Percentiles rank a stretch among this genome's conserved stretches.
Conservation (phyloP, 1,140 invertebrate genomes). For the Temnothorax longispinosus region DNA sequence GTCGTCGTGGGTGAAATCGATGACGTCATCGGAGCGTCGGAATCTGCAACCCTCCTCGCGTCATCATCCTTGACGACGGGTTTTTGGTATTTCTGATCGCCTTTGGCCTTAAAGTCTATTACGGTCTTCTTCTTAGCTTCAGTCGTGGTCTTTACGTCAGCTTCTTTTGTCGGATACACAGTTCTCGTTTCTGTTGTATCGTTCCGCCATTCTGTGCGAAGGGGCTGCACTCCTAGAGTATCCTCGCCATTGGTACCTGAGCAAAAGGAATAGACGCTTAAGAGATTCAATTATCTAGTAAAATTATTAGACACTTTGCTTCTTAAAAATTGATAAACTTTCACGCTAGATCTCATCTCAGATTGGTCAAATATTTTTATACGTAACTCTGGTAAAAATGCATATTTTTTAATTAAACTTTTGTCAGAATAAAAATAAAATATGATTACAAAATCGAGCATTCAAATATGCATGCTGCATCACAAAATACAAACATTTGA, state of each 20-base stretch:
- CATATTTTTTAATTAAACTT: no score
- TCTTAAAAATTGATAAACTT: background rate
- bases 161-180: conserved; percentile 72
- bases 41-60: conserved; percentile 14
- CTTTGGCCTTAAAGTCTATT: conserved; percentile 78
- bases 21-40: conserved; percentile 18
- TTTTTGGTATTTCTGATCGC: conserved; percentile 79
- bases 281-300: background rate
- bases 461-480: no score
- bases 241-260: conserved; percentile 66
- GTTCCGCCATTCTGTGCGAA: conserved; percentile 58
- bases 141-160: conserved; percentile 67
- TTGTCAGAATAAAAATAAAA: no score
- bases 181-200: conserved; percentile 69
- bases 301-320: conserved; percentile 20
- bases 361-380: no score
- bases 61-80: conserved; percentile 71
- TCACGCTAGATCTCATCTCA: background rate
- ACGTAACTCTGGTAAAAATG: no score
- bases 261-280: conserved; percentile 10
- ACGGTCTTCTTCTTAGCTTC: conserved; percentile 80
- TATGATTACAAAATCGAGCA: no score
- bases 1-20: conserved; percentile 33
- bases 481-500: no score
- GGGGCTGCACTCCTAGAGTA: conserved; percentile 71